Base-by-base conservation (phyloP, 2,113 vertebrate genomes). In the Oryzias celebensis region DNA sequence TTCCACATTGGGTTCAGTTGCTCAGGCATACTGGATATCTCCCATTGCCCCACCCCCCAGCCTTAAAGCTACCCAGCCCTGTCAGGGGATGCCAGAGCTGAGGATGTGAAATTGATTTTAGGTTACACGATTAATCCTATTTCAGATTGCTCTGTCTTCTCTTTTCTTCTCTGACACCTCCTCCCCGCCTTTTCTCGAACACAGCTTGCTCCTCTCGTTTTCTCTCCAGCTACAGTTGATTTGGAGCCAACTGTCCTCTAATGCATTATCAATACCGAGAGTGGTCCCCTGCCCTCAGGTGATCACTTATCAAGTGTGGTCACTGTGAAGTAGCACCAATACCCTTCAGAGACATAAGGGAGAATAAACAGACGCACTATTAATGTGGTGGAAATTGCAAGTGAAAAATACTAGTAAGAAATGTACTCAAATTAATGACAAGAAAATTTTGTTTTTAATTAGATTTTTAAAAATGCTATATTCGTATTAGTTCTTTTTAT, bases 91-190 rank as follows among this genome's bases (percentile, higher is more conserved):
- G 41, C 65, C 69, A 68, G 77, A 77, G 59, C 62, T 65, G 73
- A 84, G 69, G 73, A 79, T 75, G 75, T 80, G 81, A 88, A 89
- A 85, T 86, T 77, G 83, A 88, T 89, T 90, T 85, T 64, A 77
- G 63, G 72, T 81, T 71, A 77, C 68, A 49, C 36, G 65, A 79
- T 86, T 84, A 84, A 85, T 87, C 80, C 23, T 70, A 65, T 74
- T 83, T 65, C 55, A 58, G 49, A 50, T 58, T 67, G 59, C 51
- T 56, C 51, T 14, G 4, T 63, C 60, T 52, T 46, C 54, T 44
- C 45, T 52, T 43, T 56, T 62, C 71, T 52, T 67, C 57, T 53
- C 58, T 46, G 3, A 51, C 60, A 49, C 12, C 26, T 20, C 41
- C 23, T 43, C 15, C 24, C 31, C 53, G 14, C 0, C 52, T 58